Conservation (phyloP, 2,797 vertebrate species). For the Gambusia yucatana region DNA sequence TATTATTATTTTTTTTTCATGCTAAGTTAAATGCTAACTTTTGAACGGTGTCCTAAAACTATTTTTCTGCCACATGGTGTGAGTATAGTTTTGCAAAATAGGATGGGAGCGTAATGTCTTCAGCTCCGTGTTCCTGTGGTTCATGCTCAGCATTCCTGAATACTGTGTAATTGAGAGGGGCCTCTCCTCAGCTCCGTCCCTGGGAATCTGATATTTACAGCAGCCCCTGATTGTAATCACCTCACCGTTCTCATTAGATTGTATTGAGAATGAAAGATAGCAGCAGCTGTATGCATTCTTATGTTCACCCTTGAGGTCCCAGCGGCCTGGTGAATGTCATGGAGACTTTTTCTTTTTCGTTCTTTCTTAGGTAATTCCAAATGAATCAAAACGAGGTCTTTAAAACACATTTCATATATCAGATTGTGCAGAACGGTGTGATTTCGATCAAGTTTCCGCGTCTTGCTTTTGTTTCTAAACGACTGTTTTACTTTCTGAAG, state of each 20-base stretch:
- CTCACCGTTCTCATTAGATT: slow-evolving; percentile 70
- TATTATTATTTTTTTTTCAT: background rate
- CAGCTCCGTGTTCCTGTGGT: slow-evolving; percentile 59
- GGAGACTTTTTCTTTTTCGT: slow-evolving; percentile 27
- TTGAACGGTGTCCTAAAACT: slow-evolving; percentile 24
- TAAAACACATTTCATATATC: slow-evolving; percentile 9
- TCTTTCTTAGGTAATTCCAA: slow-evolving; percentile 13
- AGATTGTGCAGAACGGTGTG: background rate
- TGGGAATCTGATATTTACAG: slow-evolving; percentile 88
- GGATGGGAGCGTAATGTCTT: slow-evolving; percentile 55
- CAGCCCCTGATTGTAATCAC: slow-evolving; percentile 79
- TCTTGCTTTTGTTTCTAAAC: slow-evolving; percentile 31
- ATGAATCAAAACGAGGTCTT: slow-evolving; percentile 15
- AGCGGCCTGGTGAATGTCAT: slow-evolving; percentile 47
- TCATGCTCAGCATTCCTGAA: slow-evolving; percentile 85
- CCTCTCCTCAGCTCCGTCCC: slow-evolving; percentile 84
- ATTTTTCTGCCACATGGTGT: slow-evolving; percentile 17
- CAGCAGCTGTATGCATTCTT: slow-evolving; percentile 72
- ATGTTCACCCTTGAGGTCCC: slow-evolving; percentile 40
- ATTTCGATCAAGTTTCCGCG: background rate
- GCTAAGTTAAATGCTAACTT: slow-evolving; percentile 52
- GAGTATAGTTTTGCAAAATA: slow-evolving; percentile 40
- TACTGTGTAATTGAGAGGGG: slow-evolving; percentile 88
- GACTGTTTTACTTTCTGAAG: slow-evolving; percentile 54
- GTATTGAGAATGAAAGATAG: slow-evolving; percentile 74